phyloP scores from a whole-genome alignment of 2,888 invertebrate genomes.

The Oscheius sp. region DNA sequence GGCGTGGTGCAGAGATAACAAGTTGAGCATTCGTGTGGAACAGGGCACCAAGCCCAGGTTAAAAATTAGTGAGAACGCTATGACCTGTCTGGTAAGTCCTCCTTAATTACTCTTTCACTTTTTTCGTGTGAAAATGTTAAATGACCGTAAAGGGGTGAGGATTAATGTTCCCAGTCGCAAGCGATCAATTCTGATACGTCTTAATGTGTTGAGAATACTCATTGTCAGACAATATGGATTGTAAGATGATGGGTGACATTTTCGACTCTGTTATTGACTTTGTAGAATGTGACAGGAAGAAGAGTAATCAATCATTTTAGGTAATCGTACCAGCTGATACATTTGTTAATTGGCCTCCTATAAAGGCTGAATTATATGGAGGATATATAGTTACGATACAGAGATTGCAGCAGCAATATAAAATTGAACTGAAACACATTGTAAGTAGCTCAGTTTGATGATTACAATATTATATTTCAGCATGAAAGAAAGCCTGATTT shows the following conservation, averaged over 20 bases:
- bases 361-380: conserved; percentile 38
- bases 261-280: neutral
- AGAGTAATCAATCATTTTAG: conserved; percentile 28
- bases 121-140: too few species aligned
- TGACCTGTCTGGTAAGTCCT: conserved; percentile 39
- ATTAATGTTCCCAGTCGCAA: too few species aligned
- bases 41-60: conserved; percentile 42
- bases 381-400: conserved; percentile 46
- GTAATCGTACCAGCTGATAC: conserved; percentile 47
- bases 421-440: conserved; percentile 47
- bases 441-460: conserved; percentile 24
- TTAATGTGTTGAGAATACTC: too few species aligned
- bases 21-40: conserved; percentile 48
- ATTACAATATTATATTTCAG: conserved; percentile 33
- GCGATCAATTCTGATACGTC: too few species aligned
- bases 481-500: conserved; percentile 52
- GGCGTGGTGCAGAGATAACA: conserved; percentile 37
- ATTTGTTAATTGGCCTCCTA: conserved; percentile 47
- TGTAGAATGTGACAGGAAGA: neutral
- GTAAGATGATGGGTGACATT: too few species aligned
- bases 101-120: too few species aligned
- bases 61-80: conserved; percentile 30
- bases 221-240: too few species aligned
- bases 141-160: too few species aligned
- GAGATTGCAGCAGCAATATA: conserved; percentile 54